phyloP scores from a whole-genome alignment of 2,113 vertebrate genomes.

The Sapayoa aenigma region DNA sequence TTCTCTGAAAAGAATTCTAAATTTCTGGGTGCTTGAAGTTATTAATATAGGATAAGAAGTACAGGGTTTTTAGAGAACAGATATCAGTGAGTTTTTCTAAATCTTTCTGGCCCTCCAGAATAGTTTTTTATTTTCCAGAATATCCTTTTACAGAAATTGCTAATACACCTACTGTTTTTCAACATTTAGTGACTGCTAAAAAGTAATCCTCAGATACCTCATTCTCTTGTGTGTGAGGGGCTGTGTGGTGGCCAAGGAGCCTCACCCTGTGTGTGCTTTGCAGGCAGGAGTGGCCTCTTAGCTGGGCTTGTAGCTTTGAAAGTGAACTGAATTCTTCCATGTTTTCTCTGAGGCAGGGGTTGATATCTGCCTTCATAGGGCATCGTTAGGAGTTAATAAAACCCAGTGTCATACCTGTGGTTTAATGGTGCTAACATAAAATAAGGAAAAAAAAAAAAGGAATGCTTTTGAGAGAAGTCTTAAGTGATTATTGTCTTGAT shows the following conservation, averaged over 20 bases:
- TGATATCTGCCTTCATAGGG: background rate
- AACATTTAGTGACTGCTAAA: background rate
- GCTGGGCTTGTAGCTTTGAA: background rate
- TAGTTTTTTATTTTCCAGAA: too few species aligned
- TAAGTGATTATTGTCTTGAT: background rate
- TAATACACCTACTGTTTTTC: background rate
- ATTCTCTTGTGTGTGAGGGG: background rate
- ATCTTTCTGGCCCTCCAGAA: background rate
- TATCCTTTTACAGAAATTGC: background rate
- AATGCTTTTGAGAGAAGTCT: background rate
- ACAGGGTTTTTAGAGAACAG: background rate
- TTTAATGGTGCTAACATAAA: background rate
- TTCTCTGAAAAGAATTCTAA: background rate
- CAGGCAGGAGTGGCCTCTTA: background rate
- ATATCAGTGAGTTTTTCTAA: background rate
- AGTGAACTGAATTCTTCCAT: background rate
- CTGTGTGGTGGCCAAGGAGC: background rate
- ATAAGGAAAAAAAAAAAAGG: background rate
- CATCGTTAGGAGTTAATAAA: background rate
- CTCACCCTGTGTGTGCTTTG: background rate
- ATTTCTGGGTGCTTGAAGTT: background rate
- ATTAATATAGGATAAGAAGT: background rate
- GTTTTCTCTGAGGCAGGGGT: background rate
- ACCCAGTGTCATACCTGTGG: background rate
- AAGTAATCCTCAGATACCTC: background rate